Conservation (phyloP, 2,113 vertebrate species). For the Poeciliopsis occidentalis region DNA sequence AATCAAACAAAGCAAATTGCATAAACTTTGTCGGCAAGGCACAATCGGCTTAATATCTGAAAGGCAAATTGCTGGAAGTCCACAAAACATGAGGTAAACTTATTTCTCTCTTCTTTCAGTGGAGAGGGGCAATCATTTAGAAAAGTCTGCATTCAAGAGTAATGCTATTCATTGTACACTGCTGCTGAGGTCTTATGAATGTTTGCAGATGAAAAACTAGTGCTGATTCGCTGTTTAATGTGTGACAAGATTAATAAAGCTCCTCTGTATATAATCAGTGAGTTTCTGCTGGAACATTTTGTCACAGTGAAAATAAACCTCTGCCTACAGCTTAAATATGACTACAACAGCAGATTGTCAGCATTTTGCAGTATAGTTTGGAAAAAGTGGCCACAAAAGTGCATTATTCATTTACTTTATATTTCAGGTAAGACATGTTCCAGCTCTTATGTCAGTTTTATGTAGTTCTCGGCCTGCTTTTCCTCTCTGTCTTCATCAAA, state of each 20-base stretch:
- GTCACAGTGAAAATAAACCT: conserved; percentile 29
- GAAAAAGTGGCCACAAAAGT: conserved; percentile 49
- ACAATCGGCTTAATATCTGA: not conserved
- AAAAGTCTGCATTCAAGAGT: conserved; percentile 19
- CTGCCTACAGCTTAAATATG: conserved; percentile 26
- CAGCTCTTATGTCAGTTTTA: conserved; percentile 44
- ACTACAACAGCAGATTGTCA: conserved; percentile 44
- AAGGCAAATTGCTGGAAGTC: not conserved
- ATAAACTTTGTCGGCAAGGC: not conserved
- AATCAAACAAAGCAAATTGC: not conserved
- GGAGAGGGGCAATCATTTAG: not conserved
- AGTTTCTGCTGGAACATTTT: conserved; percentile 26
- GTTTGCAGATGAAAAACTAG: conserved; percentile 13
- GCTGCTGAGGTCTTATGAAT: conserved; percentile 2
- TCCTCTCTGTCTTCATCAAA: conserved; percentile 20
- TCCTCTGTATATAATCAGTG: conserved; percentile 9
- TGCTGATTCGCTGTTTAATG: conserved; percentile 7
- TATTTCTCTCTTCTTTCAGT: not conserved
- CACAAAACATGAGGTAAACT: not conserved
- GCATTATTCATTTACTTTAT: conserved; percentile 9
- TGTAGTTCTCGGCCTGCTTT: not conserved
- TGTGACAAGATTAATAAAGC: conserved; percentile 17
- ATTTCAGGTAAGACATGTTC: conserved; percentile 30
- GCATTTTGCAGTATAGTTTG: conserved; percentile 34
- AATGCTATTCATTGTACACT: not conserved